Conservation (phyloP, 2,888 invertebrate genomes). For the Acanthosoma haemorrhoidale region DNA sequence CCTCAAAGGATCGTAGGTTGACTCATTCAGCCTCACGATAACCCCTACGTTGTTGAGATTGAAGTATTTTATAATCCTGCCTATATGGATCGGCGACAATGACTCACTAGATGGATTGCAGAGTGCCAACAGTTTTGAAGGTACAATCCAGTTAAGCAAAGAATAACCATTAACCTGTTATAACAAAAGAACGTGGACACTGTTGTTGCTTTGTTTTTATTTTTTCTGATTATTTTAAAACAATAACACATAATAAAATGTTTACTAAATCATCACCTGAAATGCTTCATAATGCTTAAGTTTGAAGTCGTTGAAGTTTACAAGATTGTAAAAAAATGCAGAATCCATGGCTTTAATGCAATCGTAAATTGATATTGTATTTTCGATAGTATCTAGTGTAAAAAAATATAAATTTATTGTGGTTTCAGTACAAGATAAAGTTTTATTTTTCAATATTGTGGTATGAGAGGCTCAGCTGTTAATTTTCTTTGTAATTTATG, state of each 20-base stretch:
- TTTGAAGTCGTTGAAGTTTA: slow-evolving; percentile 89
- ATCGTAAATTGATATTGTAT: slow-evolving; percentile 71
- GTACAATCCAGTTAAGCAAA: slow-evolving; percentile 97
- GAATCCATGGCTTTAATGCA: slow-evolving; percentile 80
- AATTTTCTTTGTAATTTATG: too few species aligned
- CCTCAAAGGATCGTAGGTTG: slow-evolving; percentile 59
- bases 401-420: background rate
- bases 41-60: slow-evolving; percentile 74
- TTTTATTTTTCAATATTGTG: too few species aligned
- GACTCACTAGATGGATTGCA: slow-evolving; percentile 76
- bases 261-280: too few species aligned
- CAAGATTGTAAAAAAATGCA: slow-evolving; percentile 80
- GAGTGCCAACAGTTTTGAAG: slow-evolving; percentile 93
- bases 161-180: slow-evolving; percentile 66
- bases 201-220: background rate
- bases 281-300: slow-evolving; percentile 94
- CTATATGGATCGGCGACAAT: slow-evolving; percentile 74
- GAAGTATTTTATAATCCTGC: slow-evolving; percentile 89
- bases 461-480: too few species aligned
- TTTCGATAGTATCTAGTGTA: background rate
- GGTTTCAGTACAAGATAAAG: too few species aligned
- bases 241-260: too few species aligned
- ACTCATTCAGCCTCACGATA: slow-evolving; percentile 80
- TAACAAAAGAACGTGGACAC: background rate
- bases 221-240: background rate